phyloP scores from a whole-genome alignment of 2,888 invertebrate species.

The Unio delphinus region DNA sequence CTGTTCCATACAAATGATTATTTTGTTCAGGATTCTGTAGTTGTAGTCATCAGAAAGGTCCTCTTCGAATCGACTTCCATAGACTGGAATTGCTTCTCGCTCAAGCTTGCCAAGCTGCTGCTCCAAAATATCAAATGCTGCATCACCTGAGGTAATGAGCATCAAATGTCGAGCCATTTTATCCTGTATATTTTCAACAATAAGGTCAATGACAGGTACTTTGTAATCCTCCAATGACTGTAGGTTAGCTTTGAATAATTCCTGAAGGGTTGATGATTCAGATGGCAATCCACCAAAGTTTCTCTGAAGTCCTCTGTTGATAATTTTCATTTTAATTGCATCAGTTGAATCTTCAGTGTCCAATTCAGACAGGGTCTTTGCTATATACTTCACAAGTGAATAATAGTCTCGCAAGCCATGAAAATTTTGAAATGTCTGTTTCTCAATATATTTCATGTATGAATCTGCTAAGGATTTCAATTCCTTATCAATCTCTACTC shows the following conservation, averaged over 20 bases:
- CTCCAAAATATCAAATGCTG: slow-evolving; percentile 36
- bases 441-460: slow-evolving; percentile 14
- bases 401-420: slow-evolving; percentile 46
- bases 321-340: slow-evolving; percentile 10
- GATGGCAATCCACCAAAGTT: slow-evolving; percentile 47
- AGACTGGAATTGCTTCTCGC: slow-evolving; percentile 35
- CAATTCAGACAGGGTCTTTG: neutral
- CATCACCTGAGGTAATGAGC: slow-evolving; percentile 43
- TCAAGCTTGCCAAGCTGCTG: slow-evolving; percentile 21
- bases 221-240: neutral
- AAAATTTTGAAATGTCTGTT: slow-evolving; percentile 35
- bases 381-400: slow-evolving; percentile 27
- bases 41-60: slow-evolving; percentile 52
- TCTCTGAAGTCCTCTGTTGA: slow-evolving; percentile 40
- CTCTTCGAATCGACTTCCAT: slow-evolving; percentile 54
- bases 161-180: slow-evolving; percentile 42
- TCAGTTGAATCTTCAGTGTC: neutral
- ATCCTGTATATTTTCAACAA: slow-evolving; percentile 42
- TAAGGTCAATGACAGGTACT: slow-evolving; percentile 24
- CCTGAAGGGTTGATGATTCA: slow-evolving; percentile 22
- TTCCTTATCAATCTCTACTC: slow-evolving; percentile 6
- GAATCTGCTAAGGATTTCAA: slow-evolving; percentile 20
- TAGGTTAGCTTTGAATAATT: slow-evolving; percentile 17
- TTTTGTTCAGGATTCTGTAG: slow-evolving; percentile 46
- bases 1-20: slow-evolving; percentile 56